Base-by-base conservation (phyloP, 1,140 invertebrate genomes). In the Zaprionus vittiger region DNA sequence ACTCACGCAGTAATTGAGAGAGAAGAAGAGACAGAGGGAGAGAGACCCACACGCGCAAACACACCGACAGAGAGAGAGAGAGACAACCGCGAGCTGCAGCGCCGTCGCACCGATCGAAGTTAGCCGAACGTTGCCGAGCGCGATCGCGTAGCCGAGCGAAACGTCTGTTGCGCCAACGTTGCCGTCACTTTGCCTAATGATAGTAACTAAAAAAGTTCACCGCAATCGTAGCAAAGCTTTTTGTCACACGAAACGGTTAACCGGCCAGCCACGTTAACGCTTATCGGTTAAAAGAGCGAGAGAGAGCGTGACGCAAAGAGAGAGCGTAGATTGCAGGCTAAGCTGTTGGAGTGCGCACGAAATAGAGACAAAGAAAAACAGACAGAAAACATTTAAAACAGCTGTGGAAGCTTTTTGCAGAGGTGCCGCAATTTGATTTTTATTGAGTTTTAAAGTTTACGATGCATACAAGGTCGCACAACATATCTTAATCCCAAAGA, bases 141-240 rank as follows among this genome's bases (percentile, higher is more conserved):
- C 71, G 54, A 71, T 34, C 79, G 73, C 72, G 73, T 52, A 67
- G 68, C 63, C 47, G 54, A 75, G 74, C 80, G 73, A 64, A 67
- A 67, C 55, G 65, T 67, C 81, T 81, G 85, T 81, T 89, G 79
- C 86, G 79, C 71, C 77, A 80, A 73, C 73, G 74, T 82, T 63
- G 75, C 82, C 82, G 77, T 61, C 81, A 85, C 79, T 89, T 70
- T 79, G 59, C 66, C 82, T 90, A 90, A 90, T 90, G 90, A 85
- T 82, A 84, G 71, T 90, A 90, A 90, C 81, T 82, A 82, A 82
- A 15, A 14, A 47, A 85, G 41, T 64, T 44, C 38, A 49, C 57
- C 37, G 24, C 74, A 62, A 34, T 34, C 31, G 31, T 34, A 34
- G 31, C 31, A 34, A 34, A 87, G 79, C 83, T 86, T 69, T 63